Percentiles rank a stretch among this genome's conserved stretches.
Conservation (phyloP, 2,113 vertebrate genomes). For the Plecotus auritus region DNA sequence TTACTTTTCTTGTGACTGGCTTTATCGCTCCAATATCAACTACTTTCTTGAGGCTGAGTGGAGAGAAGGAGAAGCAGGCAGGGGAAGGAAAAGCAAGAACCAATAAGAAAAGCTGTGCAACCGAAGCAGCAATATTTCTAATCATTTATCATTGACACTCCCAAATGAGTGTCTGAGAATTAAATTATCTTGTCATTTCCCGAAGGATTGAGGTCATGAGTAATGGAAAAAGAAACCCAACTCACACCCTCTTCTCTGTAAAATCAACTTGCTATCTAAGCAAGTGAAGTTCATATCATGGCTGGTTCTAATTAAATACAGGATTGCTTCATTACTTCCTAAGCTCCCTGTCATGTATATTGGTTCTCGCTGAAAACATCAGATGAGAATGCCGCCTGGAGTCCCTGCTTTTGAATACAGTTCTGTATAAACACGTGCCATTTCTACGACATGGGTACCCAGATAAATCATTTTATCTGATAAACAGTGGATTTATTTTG, state of each 20-base stretch:
- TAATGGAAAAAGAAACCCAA: slow-evolving; percentile 47
- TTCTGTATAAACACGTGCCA: not conserved
- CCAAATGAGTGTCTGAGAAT: slow-evolving; percentile 48
- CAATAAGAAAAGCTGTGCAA: not conserved
- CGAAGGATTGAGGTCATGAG: slow-evolving; percentile 11
- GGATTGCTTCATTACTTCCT: slow-evolving; percentile 12
- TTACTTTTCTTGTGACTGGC: not conserved
- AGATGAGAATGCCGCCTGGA: not conserved
- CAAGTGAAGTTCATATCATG: slow-evolving; percentile 51
- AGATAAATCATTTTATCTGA: not conserved
- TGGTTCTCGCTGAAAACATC: not conserved
- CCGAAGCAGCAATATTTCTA: not conserved
- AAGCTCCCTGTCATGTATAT: not conserved
- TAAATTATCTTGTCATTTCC: slow-evolving; percentile 56
- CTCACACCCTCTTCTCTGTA: not conserved
- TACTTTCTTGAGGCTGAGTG: not conserved
- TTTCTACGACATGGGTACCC: not conserved
- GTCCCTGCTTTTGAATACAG: not conserved
- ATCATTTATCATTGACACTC: slow-evolving; percentile 40
- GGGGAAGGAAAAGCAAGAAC: not conserved
- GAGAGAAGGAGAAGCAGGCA: not conserved
- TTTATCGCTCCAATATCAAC: slow-evolving; percentile 28
- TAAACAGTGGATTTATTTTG: not conserved
- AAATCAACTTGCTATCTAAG: slow-evolving; percentile 40
- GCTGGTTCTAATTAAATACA: slow-evolving; percentile 69